Evolutionary conservation across 1,140 invertebrate species (phyloP), one percentile per base, ranked within the genome.

Genomic region (Aphelenchoides besseyi): DNA sequence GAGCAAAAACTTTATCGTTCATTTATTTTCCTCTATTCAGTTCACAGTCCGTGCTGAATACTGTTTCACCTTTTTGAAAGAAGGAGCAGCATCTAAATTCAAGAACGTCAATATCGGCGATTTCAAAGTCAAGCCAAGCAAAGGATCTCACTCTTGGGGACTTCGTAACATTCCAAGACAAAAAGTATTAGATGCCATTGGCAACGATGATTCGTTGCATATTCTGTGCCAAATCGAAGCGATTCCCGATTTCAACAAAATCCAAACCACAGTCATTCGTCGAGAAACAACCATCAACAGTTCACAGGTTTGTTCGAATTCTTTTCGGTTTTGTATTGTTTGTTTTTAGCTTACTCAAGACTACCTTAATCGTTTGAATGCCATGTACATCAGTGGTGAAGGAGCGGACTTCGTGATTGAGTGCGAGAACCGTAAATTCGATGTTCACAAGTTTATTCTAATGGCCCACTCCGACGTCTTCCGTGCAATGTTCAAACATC

Each of bases 101-200:
- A 79, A 68, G 37, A 84, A 83, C 52, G 81, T 83, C 5, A 83
- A 83, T 41, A 83, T 83, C 30, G 82, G 82, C 16, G 82, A 83
- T 52, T 83, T 83, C 71, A 81, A 85, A 69, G 82, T 84, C 2
- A 83, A 83, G 61, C 82, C 82, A 32, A 73, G 79, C 32, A 83
- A 83, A 63, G 79, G 82, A 35, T 85, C 84, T 1, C 82, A 83
- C 63, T 84, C 81, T 0, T 83, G 82, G 82, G 82, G 82, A 1
- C 71, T 83, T 26, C 70, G 82, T 8, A 83, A 83, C 64, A 83
- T 83, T 62, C 82, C 82, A 23, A 72, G 72, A 18, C 41, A 53
- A 3, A 84, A 85, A 55, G 81, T 84, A 3, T 63, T 69, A n/a
- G 80, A 79, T 35, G 80, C 79, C 35, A 69, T 83, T 41, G 74